A percentile compares a stretch with the other conserved stretches of the same genome.
Evolutionary conservation across 2,113 vertebrate species (phyloP).

Genomic region (Argyrosomus japonicus): DNA sequence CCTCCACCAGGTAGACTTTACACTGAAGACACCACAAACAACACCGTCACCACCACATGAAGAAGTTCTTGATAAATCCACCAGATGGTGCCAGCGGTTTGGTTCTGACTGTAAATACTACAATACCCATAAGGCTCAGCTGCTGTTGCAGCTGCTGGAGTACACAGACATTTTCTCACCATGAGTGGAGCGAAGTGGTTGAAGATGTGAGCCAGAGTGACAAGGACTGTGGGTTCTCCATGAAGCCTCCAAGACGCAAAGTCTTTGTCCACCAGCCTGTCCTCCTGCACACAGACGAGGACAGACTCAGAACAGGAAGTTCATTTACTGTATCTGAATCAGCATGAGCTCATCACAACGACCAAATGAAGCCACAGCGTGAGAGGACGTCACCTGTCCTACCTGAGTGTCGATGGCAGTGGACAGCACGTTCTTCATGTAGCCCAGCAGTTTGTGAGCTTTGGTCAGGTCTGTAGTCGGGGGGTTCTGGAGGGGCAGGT

Average conservation of each 20-base stretch:
- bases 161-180: constrained; percentile 80
- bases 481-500: constrained; percentile 93
- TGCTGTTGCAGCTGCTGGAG: too few relatives aligned
- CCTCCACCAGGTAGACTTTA: constrained; percentile 97
- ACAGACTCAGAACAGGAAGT: background rate
- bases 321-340: background rate
- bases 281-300: constrained; percentile 84
- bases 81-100: too few relatives aligned
- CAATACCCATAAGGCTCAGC: too few relatives aligned
- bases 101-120: too few relatives aligned
- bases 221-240: constrained; percentile 91
- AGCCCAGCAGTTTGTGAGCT: constrained; percentile 91
- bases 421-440: constrained; percentile 89
- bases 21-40: constrained; percentile 80
- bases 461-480: constrained; percentile 88
- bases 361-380: too few relatives aligned
- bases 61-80: constrained; percentile 12
- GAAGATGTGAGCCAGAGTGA: constrained; percentile 94
- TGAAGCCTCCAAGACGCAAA: constrained; percentile 87
- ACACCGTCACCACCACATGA: too few relatives aligned
- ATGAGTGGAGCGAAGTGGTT: constrained; percentile 94
- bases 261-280: constrained; percentile 88
- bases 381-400: too few relatives aligned
- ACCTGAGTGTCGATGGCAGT: constrained; percentile 87
- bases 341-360: too few relatives aligned